Evolutionary conservation across 2,113 vertebrate genomes (phyloP).

Genomic region (Pagrus major): DNA sequence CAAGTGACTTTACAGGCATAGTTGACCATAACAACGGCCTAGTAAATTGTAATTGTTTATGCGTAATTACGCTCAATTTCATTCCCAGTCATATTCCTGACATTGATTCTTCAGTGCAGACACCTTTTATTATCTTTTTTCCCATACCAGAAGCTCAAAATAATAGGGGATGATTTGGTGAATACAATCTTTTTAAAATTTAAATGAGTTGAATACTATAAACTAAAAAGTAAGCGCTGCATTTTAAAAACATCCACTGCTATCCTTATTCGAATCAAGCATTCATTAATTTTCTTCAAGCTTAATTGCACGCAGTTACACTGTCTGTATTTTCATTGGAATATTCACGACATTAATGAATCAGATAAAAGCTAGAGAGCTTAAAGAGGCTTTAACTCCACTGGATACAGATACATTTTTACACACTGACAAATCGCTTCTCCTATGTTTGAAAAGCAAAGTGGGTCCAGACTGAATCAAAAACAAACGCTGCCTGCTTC

Average conservation of each 20-base stretch:
- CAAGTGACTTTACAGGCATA: not conserved
- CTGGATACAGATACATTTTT: not conserved
- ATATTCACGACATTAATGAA: not conserved
- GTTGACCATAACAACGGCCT: not conserved
- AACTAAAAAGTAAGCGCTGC: not conserved
- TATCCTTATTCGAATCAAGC: not conserved
- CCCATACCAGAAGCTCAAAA: not conserved
- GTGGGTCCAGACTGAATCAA: not conserved
- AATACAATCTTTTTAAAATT: not conserved
- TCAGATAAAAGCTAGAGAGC: not conserved
- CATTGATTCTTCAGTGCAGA: not conserved
- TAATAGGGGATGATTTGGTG: not conserved
- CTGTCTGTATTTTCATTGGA: not conserved
- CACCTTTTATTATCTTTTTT: not conserved
- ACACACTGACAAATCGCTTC: not conserved
- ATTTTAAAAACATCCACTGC: not conserved
- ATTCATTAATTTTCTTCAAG: not conserved
- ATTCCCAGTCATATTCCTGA: not conserved
- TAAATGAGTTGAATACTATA: not conserved
- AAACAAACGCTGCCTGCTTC: conserved; percentile 19
- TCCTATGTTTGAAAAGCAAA: not conserved
- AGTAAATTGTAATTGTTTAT: no score
- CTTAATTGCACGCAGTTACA: not conserved
- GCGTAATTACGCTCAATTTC: not conserved
- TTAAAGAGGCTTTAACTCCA: not conserved